Evolutionary conservation across 2,113 vertebrate genomes (phyloP).

Genomic region (Ivindomyrus marchei): DNA sequence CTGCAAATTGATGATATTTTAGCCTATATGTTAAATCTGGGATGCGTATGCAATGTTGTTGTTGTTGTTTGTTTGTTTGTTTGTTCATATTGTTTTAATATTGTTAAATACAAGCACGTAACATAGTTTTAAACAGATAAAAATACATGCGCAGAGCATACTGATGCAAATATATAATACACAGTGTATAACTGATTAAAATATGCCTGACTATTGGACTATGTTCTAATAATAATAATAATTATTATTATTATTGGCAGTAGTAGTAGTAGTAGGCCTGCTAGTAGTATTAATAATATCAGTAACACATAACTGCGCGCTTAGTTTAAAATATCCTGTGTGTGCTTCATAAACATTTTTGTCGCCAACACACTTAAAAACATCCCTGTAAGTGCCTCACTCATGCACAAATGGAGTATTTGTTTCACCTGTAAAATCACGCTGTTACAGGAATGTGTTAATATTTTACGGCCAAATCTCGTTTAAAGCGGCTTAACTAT

Average conservation of each 20-base stretch:
- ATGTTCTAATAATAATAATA: background rate
- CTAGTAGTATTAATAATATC: background rate
- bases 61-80: background rate
- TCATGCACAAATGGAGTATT: background rate
- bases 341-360: background rate
- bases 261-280: background rate
- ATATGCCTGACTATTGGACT: background rate
- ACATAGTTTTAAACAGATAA: background rate
- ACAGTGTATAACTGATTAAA: background rate
- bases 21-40: background rate
- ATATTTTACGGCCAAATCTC: background rate
- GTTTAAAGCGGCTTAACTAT: background rate
- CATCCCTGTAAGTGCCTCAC: background rate
- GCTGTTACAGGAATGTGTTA: background rate
- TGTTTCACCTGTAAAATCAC: background rate
- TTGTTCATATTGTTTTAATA: background rate
- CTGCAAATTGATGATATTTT: background rate
- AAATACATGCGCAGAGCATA: background rate
- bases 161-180: background rate
- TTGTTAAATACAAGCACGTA: background rate
- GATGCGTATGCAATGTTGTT: background rate
- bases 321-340: background rate
- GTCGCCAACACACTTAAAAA: background rate
- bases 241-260: background rate
- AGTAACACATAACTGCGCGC: background rate